Evolutionary conservation across 2,113 vertebrate genomes (phyloP).

Genomic region (Calypte anna): DNA sequence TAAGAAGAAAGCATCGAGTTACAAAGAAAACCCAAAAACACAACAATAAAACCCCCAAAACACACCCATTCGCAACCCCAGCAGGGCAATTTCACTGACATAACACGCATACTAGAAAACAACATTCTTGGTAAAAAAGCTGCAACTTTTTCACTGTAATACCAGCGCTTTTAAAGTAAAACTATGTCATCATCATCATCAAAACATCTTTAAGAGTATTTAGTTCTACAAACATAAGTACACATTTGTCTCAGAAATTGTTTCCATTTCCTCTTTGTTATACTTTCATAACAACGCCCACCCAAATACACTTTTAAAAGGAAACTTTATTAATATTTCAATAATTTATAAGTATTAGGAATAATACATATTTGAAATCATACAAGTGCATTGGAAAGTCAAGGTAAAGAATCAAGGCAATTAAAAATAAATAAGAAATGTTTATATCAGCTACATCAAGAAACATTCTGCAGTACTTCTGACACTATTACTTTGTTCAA

Average conservation of each 20-base stretch:
- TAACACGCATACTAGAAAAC: neutral
- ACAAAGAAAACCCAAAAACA: neutral
- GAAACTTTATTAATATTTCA: neutral
- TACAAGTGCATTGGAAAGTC: neutral
- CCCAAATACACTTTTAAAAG: neutral
- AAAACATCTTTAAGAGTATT: neutral
- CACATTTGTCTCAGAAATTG: neutral
- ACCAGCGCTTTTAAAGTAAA: neutral
- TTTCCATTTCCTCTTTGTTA: neutral
- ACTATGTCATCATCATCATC: neutral
- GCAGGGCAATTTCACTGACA: neutral
- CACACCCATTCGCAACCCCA: neutral
- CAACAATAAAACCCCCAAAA: too few species aligned
- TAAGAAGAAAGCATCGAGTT: neutral
- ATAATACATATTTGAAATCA: neutral
- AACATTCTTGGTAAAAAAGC: neutral
- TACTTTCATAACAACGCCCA: neutral
- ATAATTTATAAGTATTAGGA: neutral
- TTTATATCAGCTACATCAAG: neutral
- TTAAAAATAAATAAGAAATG: neutral
- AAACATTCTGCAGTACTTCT: neutral
- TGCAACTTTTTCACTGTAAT: neutral
- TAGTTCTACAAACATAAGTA: neutral
- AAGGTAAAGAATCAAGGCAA: neutral
- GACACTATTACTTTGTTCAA: neutral